Conservation (phyloP, 2,797 vertebrate genomes). For the Discoglossus pictus region DNA sequence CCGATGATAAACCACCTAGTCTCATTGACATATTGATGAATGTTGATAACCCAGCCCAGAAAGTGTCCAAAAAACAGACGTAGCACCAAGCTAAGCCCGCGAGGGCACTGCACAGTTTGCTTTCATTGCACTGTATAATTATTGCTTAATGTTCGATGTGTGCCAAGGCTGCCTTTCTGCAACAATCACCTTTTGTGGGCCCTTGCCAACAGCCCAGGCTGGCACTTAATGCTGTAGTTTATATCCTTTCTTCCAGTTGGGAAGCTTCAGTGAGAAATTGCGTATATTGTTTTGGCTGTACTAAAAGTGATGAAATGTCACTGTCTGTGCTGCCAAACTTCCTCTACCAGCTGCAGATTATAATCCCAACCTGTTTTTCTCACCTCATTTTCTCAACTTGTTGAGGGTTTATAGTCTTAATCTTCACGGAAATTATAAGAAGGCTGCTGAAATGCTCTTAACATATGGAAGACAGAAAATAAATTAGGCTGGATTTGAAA, state of each 20-base stretch:
- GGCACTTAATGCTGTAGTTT: conserved; percentile 4
- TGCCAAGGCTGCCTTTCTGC: conserved; percentile 7
- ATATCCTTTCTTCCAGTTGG: conserved; percentile 10
- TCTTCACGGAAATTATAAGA: background rate
- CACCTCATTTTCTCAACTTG: background rate
- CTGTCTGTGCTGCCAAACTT: conserved; percentile 7
- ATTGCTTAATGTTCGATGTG: background rate
- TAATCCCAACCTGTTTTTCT: conserved; percentile 3
- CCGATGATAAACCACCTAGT: too few species aligned
- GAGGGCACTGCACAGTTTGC: background rate
- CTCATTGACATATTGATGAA: too few species aligned
- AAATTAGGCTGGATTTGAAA: too few species aligned
- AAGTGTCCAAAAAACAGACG: too few species aligned
- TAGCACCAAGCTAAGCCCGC: background rate
- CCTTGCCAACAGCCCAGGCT: conserved; percentile 5
- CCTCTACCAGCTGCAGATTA: conserved; percentile 3
- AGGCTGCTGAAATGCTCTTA: too few species aligned
- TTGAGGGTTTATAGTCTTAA: background rate
- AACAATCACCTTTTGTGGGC: conserved; percentile 8
- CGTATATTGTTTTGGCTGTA: conserved; percentile 6
- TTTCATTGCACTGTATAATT: background rate
- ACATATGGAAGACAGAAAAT: too few species aligned
- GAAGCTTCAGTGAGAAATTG: conserved; percentile 1
- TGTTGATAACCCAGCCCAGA: too few species aligned
- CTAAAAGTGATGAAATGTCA: conserved; percentile 15